phyloP scores from a whole-genome alignment of 2,797 vertebrate genomes.

The Pseudocheirus occidentalis region DNA sequence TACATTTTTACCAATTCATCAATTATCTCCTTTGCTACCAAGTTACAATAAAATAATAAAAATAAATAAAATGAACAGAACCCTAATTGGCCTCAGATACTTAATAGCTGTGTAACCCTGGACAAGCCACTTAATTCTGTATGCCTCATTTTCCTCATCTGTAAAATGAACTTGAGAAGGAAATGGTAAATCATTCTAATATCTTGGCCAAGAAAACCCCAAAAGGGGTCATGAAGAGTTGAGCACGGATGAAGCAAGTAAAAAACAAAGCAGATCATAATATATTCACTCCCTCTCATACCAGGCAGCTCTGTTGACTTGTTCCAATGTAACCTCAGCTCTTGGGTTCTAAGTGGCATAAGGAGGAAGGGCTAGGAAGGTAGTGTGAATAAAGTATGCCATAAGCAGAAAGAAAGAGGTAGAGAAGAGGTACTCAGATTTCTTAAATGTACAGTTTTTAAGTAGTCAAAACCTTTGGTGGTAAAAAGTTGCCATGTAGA shows the following conservation, averaged over 20 bases:
- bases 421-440: background rate
- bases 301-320: background rate
- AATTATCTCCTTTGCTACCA: too few species aligned
- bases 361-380: background rate
- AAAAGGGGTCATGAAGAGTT: background rate
- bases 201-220: background rate
- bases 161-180: background rate
- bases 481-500: background rate
- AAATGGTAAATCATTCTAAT: background rate
- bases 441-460: background rate
- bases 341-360: background rate
- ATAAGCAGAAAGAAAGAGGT: background rate
- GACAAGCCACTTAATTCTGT: background rate
- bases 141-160: background rate
- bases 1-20: too few species aligned
- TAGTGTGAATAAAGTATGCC: background rate
- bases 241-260: background rate
- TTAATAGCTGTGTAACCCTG: background rate
- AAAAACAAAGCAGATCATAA: background rate
- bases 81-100: background rate
- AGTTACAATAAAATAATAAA: too few species aligned
- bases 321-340: background rate
- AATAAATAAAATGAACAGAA: too few species aligned
- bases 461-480: background rate
- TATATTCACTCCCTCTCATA: background rate